Evolutionary conservation across 2,888 invertebrate genomes (phyloP).

Genomic region (Zaprionus obscuricornis): DNA sequence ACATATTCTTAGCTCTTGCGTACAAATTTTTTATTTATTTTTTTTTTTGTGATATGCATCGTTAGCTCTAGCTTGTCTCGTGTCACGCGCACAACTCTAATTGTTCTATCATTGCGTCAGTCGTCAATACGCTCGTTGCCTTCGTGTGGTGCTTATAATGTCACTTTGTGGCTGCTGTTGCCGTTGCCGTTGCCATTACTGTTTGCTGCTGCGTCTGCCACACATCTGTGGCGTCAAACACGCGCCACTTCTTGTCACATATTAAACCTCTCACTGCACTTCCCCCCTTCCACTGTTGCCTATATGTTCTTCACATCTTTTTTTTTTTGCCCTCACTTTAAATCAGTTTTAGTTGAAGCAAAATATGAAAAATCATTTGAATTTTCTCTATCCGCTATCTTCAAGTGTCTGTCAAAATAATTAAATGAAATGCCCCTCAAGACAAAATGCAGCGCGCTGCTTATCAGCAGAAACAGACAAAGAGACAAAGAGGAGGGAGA

Average conservation of each 20-base stretch:
- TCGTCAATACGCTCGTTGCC: conserved; percentile 37
- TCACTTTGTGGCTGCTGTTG: conserved; percentile 50
- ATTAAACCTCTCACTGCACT: conserved; percentile 23
- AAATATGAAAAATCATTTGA: conserved; percentile 70
- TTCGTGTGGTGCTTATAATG: conserved; percentile 50
- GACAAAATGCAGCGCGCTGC: conserved; percentile 61
- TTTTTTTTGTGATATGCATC: too few species aligned
- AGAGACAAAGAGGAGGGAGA: too few species aligned
- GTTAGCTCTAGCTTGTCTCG: too few species aligned
- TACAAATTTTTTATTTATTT: too few species aligned
- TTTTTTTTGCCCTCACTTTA: conserved; percentile 21
- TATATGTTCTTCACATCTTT: background rate
- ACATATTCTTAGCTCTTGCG: too few species aligned
- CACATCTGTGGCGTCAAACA: conserved; percentile 39
- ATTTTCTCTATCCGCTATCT: conserved; percentile 38
- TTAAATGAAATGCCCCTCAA: conserved; percentile 70
- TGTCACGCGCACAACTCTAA: too few species aligned
- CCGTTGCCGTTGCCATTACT: conserved; percentile 1
- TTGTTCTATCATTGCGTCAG: conserved; percentile 8
- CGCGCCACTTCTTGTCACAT: conserved; percentile 51
- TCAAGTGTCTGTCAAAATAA: conserved; percentile 76
- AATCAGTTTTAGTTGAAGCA: conserved; percentile 29
- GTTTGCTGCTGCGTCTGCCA: background rate
- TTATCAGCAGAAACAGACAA: conserved; percentile 54
- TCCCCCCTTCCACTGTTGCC: conserved; percentile 8